These are phyloP conservation scores for Pelodiscus sinensis DNA, from an alignment of 2,113 vertebrate species.

Conservation along the genomic window DNA sequence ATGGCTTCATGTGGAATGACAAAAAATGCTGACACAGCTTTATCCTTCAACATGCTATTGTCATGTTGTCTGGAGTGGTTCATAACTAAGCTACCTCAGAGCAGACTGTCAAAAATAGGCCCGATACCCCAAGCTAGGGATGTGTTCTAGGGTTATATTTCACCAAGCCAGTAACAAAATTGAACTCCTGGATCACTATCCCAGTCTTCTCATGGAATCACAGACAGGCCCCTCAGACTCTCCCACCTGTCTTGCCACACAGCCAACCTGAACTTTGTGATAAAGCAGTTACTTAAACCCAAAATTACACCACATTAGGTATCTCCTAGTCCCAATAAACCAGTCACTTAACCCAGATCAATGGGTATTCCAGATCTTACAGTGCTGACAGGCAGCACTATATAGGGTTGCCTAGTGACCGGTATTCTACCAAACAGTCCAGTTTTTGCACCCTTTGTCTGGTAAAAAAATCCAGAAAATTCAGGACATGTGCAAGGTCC, in stretches of 20 bases:
- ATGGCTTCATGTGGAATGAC: background rate
- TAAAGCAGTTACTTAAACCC: background rate
- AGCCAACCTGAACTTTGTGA: background rate
- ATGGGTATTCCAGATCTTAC: background rate
- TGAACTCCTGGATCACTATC: background rate
- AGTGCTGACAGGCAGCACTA: too few species aligned
- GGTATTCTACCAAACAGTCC: too few species aligned
- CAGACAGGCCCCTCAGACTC: background rate
- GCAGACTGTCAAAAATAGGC: background rate
- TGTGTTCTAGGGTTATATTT: background rate
- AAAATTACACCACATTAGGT: background rate
- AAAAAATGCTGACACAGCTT: background rate
- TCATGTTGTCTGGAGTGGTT: background rate
- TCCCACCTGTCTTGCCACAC: background rate
- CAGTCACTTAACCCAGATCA: background rate
- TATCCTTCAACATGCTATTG: background rate
- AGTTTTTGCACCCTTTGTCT: too few species aligned
- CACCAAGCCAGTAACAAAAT: background rate
- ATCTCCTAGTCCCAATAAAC: background rate
- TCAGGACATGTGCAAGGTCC: too few species aligned
- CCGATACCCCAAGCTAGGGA: background rate
- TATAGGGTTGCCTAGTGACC: too few species aligned
- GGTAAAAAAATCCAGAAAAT: too few species aligned
- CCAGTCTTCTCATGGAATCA: background rate
- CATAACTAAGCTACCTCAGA: background rate